A percentile compares a stretch with the other conserved stretches of the same genome.
phyloP scores from a whole-genome alignment of 2,113 vertebrate genomes.

The Pantherophis guttatus region DNA sequence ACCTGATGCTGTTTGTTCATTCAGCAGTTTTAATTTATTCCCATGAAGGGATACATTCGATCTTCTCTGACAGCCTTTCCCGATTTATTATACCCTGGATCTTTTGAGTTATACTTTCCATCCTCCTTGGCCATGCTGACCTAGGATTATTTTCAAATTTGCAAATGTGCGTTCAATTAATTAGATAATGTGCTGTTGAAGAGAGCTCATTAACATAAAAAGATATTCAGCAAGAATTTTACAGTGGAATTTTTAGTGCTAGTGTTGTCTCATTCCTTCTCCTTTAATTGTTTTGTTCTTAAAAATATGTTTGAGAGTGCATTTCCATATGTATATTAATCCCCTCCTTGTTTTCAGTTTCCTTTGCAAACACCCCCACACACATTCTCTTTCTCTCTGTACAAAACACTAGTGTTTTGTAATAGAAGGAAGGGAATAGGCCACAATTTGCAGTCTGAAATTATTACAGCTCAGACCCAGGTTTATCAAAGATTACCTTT shows the following conservation, averaged over 20 bases:
- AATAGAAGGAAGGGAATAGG: neutral
- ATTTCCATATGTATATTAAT: neutral
- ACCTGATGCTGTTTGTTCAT: neutral
- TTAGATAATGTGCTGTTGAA: neutral
- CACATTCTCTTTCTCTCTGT: neutral
- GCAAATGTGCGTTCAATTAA: neutral
- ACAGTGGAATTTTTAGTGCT: neutral
- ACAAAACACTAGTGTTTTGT: neutral
- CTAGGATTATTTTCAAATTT: neutral
- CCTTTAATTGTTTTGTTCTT: neutral
- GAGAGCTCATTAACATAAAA: neutral
- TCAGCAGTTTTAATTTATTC: neutral
- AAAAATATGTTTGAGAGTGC: neutral
- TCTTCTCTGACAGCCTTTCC: neutral
- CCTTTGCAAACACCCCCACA: neutral
- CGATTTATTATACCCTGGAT: neutral
- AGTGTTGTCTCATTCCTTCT: neutral
- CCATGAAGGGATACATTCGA: neutral
- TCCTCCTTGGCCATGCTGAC: neutral
- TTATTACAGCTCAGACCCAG: neutral
- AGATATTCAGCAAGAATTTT: neutral
- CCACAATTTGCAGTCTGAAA: neutral
- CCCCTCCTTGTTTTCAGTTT: neutral
- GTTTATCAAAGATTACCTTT: neutral
- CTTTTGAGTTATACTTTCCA: neutral